Base-by-base conservation (phyloP, 1,140 invertebrate species). In the Kradibia gibbosae region DNA sequence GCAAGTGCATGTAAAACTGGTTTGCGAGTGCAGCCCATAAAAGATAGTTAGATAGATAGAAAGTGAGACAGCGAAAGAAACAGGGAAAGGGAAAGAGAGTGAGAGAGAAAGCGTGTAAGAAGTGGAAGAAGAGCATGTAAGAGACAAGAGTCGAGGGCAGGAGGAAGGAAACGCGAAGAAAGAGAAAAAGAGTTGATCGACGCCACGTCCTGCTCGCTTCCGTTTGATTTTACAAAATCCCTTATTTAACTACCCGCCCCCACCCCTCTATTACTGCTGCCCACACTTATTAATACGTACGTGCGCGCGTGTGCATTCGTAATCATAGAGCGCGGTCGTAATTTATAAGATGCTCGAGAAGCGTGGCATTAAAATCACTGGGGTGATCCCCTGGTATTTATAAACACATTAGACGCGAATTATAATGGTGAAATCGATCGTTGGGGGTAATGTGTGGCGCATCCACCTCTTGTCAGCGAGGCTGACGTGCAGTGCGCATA, bases 321-420 rank as follows among this genome's bases (percentile, higher is more conserved):
- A 71, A 79, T 79, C 65, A 73, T 73, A 72, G 71, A 73, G 78
- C 70, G 25, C 70, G 39, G 8, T 8, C 28, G 42, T 75, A 72
- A 74, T 74, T 80, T 80, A 74, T 39, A 75, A 80, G 79, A 55
- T 50, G 45, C 48, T 78, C 65, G 28, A 34, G 48, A 25, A 20
- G 28, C 42, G 57, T 31, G 22, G 42, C 39, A 53, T 25, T 65
- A 80, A 72, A 71, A 55, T 71, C 45, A 20, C 31, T 39, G 17
- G 15, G 55, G 20, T 39, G 15, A 53, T 45, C 39, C 31, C 45
- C 31, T 53, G 70, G 39, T 81, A 77, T 81, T 81, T 77, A 77
- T 73, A 81, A 81, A 81, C 65, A 42, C 74, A 81, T 81, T 81
- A 81, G 74, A 53, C 11, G 78, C 70, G 55, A 74, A 65, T 73